Conservation (phyloP, 23 tunicate genomes). For the Oikopleura vanhoeffeni region DNA sequence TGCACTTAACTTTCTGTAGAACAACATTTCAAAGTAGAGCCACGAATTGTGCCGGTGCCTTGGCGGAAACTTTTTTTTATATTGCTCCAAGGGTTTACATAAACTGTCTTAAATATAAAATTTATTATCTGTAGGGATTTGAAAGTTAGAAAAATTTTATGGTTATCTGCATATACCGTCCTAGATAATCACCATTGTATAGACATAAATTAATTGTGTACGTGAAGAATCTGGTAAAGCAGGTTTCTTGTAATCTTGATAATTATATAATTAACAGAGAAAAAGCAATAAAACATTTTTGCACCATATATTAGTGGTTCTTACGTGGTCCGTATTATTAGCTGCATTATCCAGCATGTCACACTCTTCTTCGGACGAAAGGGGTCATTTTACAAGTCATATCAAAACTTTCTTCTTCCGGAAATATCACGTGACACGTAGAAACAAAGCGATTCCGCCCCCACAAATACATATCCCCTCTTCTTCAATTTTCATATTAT, state of each 20-base stretch:
- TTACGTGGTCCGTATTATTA: not conserved
- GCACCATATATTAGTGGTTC: not conserved
- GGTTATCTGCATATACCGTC: not conserved
- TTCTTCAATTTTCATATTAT: not conserved
- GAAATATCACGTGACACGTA: not conserved
- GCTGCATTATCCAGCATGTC: slow-evolving; percentile 10
- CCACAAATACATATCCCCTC: not conserved
- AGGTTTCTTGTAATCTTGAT: slow-evolving; percentile 1
- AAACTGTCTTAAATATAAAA: too few relatives aligned
- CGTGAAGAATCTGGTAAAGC: slow-evolving; percentile 12
- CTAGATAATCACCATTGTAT: not conserved
- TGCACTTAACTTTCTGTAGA: too few relatives aligned
- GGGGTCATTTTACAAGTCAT: not conserved
- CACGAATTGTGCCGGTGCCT: too few relatives aligned
- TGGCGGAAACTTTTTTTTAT: not conserved
- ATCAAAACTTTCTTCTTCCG: not conserved
- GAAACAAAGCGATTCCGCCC: not conserved
- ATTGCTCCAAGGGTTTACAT: too few relatives aligned
- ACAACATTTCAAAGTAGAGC: too few relatives aligned
- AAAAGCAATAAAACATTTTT: not conserved
- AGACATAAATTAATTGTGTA: slow-evolving; percentile 3
- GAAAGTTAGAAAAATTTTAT: too few relatives aligned
- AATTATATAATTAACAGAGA: not conserved
- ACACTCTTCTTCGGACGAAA: not conserved
- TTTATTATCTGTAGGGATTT: too few relatives aligned